Evolutionary conservation across 2,888 invertebrate species (phyloP).

Genomic region (Eudemis profundana): DNA sequence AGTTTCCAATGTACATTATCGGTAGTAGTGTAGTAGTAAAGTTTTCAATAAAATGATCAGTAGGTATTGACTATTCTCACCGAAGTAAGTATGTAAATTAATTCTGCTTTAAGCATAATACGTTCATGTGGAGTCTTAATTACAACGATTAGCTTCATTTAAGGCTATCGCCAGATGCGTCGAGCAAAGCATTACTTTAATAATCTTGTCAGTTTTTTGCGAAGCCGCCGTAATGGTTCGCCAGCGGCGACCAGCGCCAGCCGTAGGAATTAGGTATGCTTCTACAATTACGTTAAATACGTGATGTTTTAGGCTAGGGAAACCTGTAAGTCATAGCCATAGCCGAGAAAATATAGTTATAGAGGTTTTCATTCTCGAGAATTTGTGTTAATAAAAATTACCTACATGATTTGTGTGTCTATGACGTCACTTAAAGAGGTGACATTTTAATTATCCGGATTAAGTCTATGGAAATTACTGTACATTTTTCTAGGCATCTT

Average conservation of each 20-base stretch:
- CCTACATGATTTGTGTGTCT: too few relatives aligned
- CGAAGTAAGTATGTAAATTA: conserved; percentile 23
- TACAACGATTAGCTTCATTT: conserved; percentile 37
- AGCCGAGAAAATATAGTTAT: conserved; percentile 15
- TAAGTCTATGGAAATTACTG: too few relatives aligned
- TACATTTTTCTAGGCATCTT: too few relatives aligned
- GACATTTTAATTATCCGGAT: too few relatives aligned
- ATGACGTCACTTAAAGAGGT: too few relatives aligned
- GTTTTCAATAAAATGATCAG: too few relatives aligned
- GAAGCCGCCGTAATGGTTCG: conserved; percentile 28
- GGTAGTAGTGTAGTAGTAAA: too few relatives aligned
- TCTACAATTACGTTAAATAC: too few relatives aligned
- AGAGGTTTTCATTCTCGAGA: too few relatives aligned
- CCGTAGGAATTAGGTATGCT: too few relatives aligned
- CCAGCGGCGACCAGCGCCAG: conserved; percentile 37
- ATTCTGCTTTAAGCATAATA: conserved; percentile 24
- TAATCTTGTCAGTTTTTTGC: conserved; percentile 42
- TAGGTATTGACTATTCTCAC: neutral
- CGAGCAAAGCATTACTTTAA: conserved; percentile 43
- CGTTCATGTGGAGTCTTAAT: conserved; percentile 30
- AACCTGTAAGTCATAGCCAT: neutral
- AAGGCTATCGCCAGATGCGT: conserved; percentile 33
- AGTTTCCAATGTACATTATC: too few relatives aligned
- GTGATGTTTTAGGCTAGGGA: neutral
- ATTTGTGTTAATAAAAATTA: too few relatives aligned